Conservation (phyloP, 2,888 invertebrate genomes). For the Altica lythri region DNA sequence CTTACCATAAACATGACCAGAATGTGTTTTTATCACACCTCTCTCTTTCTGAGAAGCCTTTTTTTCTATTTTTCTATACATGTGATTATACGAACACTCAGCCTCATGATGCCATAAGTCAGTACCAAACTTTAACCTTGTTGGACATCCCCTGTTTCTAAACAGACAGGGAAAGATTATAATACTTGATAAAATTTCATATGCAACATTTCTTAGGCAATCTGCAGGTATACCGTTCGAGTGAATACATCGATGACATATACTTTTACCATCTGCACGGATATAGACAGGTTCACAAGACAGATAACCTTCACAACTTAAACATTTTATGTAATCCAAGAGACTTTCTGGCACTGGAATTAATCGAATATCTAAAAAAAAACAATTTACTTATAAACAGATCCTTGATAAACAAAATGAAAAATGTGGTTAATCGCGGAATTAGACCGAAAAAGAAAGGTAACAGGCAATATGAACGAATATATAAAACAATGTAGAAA, state of each 20-base stretch:
- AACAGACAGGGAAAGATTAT: constrained; percentile 52
- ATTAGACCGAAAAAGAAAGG: not conserved
- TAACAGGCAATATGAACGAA: too few relatives aligned
- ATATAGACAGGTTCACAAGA: constrained; percentile 50
- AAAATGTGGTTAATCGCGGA: not conserved
- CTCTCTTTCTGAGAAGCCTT: constrained; percentile 33
- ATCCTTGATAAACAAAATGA: too few relatives aligned
- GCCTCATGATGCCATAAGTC: constrained; percentile 48
- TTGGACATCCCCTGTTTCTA: constrained; percentile 40
- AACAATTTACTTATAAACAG: too few relatives aligned
- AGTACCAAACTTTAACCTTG: constrained; percentile 45
- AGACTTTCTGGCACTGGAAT: constrained; percentile 46
- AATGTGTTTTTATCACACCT: constrained; percentile 52
- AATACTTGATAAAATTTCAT: constrained; percentile 47
- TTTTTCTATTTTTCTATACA: constrained; percentile 34
- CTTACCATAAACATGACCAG: constrained; percentile 50
- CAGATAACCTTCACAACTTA: constrained; percentile 50
- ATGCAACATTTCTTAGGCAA: constrained; percentile 45
- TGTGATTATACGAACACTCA: constrained; percentile 46
- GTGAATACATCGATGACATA: constrained; percentile 51
- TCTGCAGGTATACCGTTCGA: constrained; percentile 44
- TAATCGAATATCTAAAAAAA: constrained; percentile 45
- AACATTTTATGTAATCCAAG: constrained; percentile 48
- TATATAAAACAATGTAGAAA: too few relatives aligned
- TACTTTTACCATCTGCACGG: constrained; percentile 45